Evolutionary conservation across 1,140 invertebrate genomes (phyloP), one percentile per base, ranked within the genome.

Genomic region (Drosophila setifemur): DNA sequence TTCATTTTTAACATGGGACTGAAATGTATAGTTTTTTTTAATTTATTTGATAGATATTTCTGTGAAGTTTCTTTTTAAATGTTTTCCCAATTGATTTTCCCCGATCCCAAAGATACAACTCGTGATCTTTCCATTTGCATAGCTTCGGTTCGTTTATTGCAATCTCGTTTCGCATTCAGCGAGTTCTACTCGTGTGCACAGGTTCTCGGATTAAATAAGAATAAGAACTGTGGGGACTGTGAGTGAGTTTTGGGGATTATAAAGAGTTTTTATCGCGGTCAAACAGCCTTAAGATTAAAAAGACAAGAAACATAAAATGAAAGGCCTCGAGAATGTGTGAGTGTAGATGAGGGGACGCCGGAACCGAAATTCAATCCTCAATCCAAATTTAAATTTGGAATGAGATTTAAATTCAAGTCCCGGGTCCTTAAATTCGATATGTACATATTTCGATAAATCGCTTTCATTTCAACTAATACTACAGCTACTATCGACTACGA

Each of bases 241-340:
- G 8, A 55, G 37, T 35, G n/a, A n/a, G n/a, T 57, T 14, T 44
- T 31, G 37, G 31, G 50, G 40, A 58, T 74, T 63, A 53, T 55
- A 48, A n/a, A n/a, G 50, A 71, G 31, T 60, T 71, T 85, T 83
- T 83, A 83, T 83, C 78, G 78, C 78, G 78, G 78, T 83, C 75
- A 85, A 85, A 86, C 75, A 86, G 81, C 75, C 81, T 85, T 85
- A 85, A 69, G 67, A 76, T 57, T 85, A 85, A 81, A 35, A 61
- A 85, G 81, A 86, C 81, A 81, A 86, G 81, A 83, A 86, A 81
- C 55, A 68, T 58, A 81, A 64, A n/a, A 85, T 74, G 75, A 74
- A 85, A 81, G 54, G 53, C 57, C 43, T 77, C 52, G 73, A 75
- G 35, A 73, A 55, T 70, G 66, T 58, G 68, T 85, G 73, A 70